A percentile compares a stretch with the other conserved stretches of the same genome.
phyloP scores from a whole-genome alignment of 2,113 vertebrate genomes.

The Panurus biarmicus region DNA sequence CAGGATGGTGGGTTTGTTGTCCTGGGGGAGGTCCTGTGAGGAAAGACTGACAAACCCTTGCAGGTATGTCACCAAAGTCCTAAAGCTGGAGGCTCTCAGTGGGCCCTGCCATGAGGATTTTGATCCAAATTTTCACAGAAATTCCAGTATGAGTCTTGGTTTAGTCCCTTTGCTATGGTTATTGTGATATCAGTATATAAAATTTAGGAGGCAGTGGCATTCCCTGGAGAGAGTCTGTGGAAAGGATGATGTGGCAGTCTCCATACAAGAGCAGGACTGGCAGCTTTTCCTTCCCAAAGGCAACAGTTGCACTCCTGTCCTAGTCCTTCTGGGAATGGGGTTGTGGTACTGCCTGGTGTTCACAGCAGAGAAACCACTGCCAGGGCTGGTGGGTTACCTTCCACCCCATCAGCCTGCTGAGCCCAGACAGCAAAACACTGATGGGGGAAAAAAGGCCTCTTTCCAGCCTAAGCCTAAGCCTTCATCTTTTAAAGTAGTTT shows the following conservation, averaged over 20 bases:
- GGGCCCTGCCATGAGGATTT: background rate
- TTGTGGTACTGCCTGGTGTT: background rate
- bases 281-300: background rate
- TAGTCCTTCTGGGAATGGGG: background rate
- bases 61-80: background rate
- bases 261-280: background rate
- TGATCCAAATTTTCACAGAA: background rate
- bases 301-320: fast-evolving
- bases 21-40: background rate
- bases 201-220: background rate
- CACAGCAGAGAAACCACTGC: background rate
- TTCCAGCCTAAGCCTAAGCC: background rate
- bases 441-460: background rate
- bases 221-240: background rate
- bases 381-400: background rate
- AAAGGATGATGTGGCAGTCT: background rate
- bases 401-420: background rate
- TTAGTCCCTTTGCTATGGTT: background rate
- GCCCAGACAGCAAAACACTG: background rate
- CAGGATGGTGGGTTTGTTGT: background rate
- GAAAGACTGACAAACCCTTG: background rate
- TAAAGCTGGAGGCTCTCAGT: background rate
- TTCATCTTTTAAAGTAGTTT: background rate
- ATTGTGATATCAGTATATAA: background rate
- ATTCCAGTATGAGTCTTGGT: background rate